Evolutionary conservation across 2,888 invertebrate species (phyloP), one percentile per base, ranked within the genome.

Genomic region (Pristionchus arcanus): DNA sequence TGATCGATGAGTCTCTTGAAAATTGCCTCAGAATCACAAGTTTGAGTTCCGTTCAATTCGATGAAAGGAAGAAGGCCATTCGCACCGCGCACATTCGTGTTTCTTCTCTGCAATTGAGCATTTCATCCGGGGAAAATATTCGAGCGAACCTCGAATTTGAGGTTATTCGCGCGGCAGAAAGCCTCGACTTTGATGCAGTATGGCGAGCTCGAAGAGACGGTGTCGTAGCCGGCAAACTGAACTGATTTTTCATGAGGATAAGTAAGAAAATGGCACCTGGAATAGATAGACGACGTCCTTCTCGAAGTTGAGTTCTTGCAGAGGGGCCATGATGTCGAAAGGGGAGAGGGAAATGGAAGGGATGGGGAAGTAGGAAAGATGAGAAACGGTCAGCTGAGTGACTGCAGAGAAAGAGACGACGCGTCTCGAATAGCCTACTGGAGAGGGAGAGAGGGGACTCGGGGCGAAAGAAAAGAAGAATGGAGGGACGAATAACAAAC

Each of bases 21-120:
- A 7, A 87, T 87, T n/a, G 66, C 7, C 16, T 71, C 42, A 0
- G 87, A 87, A 49, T 87, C 87, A n/a, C 34, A 28, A 42, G 66
- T 87, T 49, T 87, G 68, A 49, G 21, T 71, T 16, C 87, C 87
- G 53, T 87, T 87, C 31, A 87, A 49, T 71, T 87, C 87, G 31
- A 87, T 55, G 49, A 87, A 71, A 4, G 87, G 87, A 28, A 87
- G n/a, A 25, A 59, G 55, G 49, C 87, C 87, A 49, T 87, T 87
- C 49, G n/a, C n/a, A 21, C 87, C 87, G 15, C 87, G 87, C 28
- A n/a, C 87, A 42, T 19, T 68, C 15, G 68, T 68, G 34, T 68
- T 68, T 68, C 68, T 28, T 68, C 68, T 68, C 68, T 66, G 66
- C 13, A 66, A 25, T 66, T 66, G 0, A 13, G 66, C 66, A 2